Evolutionary conservation across 1,140 invertebrate species (phyloP).

Genomic region (Caenorhabditis elegans): WBcel235 BX284602.5:5245001-5245500

Average conservation of each 20-base stretch:
- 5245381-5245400: slow-evolving; percentile 63
- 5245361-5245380: slow-evolving; percentile 66
- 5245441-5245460: slow-evolving; percentile 55
- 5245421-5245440: slow-evolving; percentile 66
- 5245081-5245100: slow-evolving; percentile 89
- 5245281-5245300: slow-evolving; percentile 20
- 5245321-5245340: slow-evolving; percentile 64
- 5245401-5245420: slow-evolving; percentile 60
- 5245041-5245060: too few relatives aligned
- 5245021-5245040: too few relatives aligned
- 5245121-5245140: slow-evolving; percentile 87
- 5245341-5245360: slow-evolving; percentile 60
- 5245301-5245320: slow-evolving; percentile 61
- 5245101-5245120: slow-evolving; percentile 91
- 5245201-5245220: slow-evolving; percentile 75
- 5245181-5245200: background rate
- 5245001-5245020: too few relatives aligned
- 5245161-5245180: slow-evolving; percentile 70
- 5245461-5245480: slow-evolving; percentile 53
- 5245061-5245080: too few relatives aligned
- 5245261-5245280: slow-evolving; percentile 63
- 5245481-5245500: slow-evolving; percentile 60
- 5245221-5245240: slow-evolving; percentile 82
- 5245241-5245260: slow-evolving; percentile 64
- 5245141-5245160: slow-evolving; percentile 86